These are phyloP conservation scores for Microctenopoma stevenorrisi DNA, from an alignment of 2,797 vertebrate genomes.

Conservation along the genomic window DNA sequence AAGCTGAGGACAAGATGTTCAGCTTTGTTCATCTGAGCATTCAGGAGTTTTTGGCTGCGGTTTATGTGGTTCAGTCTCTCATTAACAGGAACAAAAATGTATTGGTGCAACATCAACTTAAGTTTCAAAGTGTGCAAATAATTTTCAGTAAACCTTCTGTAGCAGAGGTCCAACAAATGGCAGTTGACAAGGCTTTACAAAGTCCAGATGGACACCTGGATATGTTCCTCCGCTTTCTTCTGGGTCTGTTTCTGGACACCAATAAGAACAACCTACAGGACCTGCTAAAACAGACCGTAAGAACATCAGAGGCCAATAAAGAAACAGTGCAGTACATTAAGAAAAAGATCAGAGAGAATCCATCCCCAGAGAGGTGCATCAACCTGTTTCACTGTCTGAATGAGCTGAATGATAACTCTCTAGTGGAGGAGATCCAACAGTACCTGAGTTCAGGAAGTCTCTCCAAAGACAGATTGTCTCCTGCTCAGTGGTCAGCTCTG, in stretches of 20 bases:
- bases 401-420: slow-evolving; percentile 30
- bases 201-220: slow-evolving; percentile 27
- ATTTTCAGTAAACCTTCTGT: slow-evolving; percentile 10
- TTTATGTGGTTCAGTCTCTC: slow-evolving; percentile 16
- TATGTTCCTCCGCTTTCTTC: slow-evolving; percentile 25
- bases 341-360: slow-evolving; percentile 21
- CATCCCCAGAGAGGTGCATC: slow-evolving; percentile 16
- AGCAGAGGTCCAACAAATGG: slow-evolving; percentile 6
- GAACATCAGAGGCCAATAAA: slow-evolving; percentile 16
- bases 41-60: slow-evolving; percentile 6
- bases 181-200: slow-evolving; percentile 15
- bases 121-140: background rate
- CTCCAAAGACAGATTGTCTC: slow-evolving; percentile 3
- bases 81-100: slow-evolving; percentile 21
- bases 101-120: background rate
- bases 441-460: slow-evolving; percentile 18
- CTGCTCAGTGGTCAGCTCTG: slow-evolving; percentile 36
- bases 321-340: slow-evolving; percentile 31
- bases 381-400: slow-evolving; percentile 11
- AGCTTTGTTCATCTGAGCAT: slow-evolving; percentile 27
- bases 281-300: slow-evolving; percentile 19
- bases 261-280: background rate
- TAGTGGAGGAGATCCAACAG: slow-evolving; percentile 29
- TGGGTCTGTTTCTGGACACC: slow-evolving; percentile 17
- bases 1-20: slow-evolving; percentile 8